Conservation (phyloP, 2,797 vertebrate genomes). For the Sebastiscus tertius region DNA sequence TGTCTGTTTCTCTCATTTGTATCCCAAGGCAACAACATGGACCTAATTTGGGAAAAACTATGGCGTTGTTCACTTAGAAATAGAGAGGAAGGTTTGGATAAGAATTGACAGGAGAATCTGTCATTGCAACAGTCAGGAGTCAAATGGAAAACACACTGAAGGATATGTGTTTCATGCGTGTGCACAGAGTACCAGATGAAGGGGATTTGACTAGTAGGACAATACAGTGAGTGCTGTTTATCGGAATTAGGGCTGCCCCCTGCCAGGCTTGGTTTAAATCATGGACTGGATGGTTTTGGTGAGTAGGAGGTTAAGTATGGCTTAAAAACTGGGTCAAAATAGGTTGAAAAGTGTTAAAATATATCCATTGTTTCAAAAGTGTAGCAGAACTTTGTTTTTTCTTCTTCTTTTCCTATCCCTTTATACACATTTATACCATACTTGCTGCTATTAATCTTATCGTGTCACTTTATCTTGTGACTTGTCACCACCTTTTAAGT, state of each 20-base stretch:
- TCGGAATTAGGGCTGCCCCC: background rate
- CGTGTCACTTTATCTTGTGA: too few relatives aligned
- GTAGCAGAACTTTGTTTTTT: too few relatives aligned
- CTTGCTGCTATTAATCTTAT: too few relatives aligned
- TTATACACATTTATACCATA: too few relatives aligned
- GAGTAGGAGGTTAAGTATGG: background rate
- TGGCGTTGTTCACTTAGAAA: background rate
- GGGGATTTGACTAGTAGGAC: background rate
- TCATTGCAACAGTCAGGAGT: background rate
- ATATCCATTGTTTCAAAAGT: background rate
- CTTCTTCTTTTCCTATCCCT: too few relatives aligned
- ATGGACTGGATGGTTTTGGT: background rate
- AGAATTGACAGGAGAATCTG: constrained; percentile 14
- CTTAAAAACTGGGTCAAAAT: background rate
- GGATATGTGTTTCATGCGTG: background rate
- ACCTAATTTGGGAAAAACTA: constrained; percentile 15
- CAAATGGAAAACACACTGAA: constrained; percentile 19
- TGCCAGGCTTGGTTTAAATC: background rate
- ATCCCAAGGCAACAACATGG: constrained; percentile 19
- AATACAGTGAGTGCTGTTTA: background rate
- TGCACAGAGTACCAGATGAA: background rate
- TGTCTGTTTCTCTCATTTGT: constrained; percentile 40
- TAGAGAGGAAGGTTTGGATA: constrained; percentile 10
- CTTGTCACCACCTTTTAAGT: too few relatives aligned
- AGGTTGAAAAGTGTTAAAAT: background rate